These are phyloP conservation scores for Kryptopterus vitreolus DNA, from an alignment of 2,797 vertebrate species.

Conservation along the genomic window DNA sequence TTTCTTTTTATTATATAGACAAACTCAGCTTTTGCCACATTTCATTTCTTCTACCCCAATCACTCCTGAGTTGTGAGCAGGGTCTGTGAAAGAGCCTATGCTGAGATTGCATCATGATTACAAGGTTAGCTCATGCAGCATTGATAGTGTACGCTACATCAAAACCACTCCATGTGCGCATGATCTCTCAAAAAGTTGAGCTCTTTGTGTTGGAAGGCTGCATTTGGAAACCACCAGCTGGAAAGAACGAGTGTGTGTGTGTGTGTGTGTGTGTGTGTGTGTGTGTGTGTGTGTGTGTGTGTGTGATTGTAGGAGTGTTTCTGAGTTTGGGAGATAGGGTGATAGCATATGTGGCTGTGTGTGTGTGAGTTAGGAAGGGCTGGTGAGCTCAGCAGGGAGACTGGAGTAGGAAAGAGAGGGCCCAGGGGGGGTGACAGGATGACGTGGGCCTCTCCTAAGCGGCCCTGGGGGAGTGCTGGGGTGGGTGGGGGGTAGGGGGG, in stretches of 20 bases:
- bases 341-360: conserved; percentile 33
- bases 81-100: conserved; percentile 8
- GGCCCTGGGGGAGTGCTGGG: conserved; percentile 65
- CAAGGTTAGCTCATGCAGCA: conserved; percentile 15
- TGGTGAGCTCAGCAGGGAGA: conserved; percentile 55
- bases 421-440: conserved; percentile 58
- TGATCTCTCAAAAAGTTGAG: conserved; percentile 20
- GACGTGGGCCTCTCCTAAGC: conserved; percentile 60
- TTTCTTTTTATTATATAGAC: background rate
- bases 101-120: conserved; percentile 29
- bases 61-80: background rate
- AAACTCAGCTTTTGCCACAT: too few relatives aligned
- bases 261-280: too few relatives aligned
- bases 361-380: conserved; percentile 35
- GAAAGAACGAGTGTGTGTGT: background rate
- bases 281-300: conserved; percentile 33
- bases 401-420: conserved; percentile 67
- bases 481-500: conserved; percentile 55
- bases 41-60: background rate
- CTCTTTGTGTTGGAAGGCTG: conserved; percentile 24
- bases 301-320: conserved; percentile 25
- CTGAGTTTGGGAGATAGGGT: conserved; percentile 55
- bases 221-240: conserved; percentile 13
- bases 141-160: conserved; percentile 24
- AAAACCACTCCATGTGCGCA: background rate